Evolutionary conservation across 2,113 vertebrate genomes (phyloP).

Genomic region (Danionella cerebrum): DNA sequence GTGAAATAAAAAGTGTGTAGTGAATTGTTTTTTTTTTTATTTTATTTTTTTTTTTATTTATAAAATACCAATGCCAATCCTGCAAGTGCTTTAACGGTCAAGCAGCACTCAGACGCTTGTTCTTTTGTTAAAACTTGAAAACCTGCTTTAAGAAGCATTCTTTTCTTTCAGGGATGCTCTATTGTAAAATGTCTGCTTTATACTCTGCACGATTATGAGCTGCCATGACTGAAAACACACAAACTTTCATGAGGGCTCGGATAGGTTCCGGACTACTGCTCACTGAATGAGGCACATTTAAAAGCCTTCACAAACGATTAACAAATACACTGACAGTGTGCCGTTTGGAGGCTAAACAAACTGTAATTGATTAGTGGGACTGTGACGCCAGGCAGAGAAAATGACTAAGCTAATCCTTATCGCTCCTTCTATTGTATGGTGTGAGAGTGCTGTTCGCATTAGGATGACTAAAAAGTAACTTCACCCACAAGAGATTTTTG

Average conservation of each 20-base stretch:
- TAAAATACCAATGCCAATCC: too few species aligned
- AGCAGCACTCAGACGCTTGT: background rate
- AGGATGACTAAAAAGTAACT: conserved; percentile 18
- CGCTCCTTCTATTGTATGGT: conserved; percentile 13
- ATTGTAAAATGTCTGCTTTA: conserved; percentile 14
- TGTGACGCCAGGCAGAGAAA: conserved; percentile 58
- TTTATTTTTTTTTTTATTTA: too few species aligned
- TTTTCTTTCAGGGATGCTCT: background rate
- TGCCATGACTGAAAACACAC: conserved; percentile 1
- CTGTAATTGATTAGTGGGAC: conserved; percentile 64
- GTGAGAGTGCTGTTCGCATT: conserved; percentile 3
- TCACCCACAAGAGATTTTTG: conserved; percentile 5
- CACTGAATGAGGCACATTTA: conserved; percentile 46
- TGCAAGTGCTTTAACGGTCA: background rate
- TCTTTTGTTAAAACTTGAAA: background rate
- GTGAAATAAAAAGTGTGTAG: too few species aligned
- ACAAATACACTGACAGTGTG: conserved; percentile 54
- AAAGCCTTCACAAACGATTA: conserved; percentile 57
- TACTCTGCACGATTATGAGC: conserved; percentile 8
- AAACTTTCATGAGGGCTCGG: background rate
- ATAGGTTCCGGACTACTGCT: conserved; percentile 13
- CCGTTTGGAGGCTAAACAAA: conserved; percentile 53
- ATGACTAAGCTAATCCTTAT: conserved; percentile 64
- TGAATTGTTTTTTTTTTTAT: too few species aligned
- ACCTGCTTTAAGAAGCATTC: background rate